Conservation (phyloP, 2,888 invertebrate genomes). For the Microctonus brassicae region DNA sequence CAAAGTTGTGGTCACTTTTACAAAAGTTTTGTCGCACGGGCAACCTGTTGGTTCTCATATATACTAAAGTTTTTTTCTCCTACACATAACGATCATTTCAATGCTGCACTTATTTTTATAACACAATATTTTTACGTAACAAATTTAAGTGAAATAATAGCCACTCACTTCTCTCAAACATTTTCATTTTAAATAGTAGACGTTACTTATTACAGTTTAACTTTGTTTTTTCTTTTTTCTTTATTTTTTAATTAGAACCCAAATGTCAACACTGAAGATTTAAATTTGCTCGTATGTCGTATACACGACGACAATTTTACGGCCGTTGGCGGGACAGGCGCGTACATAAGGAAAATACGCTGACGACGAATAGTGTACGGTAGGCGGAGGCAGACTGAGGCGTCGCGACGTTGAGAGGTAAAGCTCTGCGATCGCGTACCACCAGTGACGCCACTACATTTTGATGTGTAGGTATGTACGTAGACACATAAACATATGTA, state of each 20-base stretch:
- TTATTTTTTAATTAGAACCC: slow-evolving; percentile 22
- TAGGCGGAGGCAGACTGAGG: slow-evolving; percentile 62
- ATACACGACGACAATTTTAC: not conserved
- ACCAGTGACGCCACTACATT: slow-evolving; percentile 25
- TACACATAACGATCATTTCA: not conserved
- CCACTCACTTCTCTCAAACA: slow-evolving; percentile 68
- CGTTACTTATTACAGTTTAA: not conserved
- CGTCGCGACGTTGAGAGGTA: slow-evolving; percentile 60
- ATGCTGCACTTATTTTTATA: slow-evolving; percentile 2
- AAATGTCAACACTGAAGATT: slow-evolving; percentile 12
- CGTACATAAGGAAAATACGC: slow-evolving; percentile 9
- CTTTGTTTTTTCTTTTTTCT: not conserved
- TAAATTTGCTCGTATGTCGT: not conserved
- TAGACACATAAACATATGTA: slow-evolving; percentile 6
- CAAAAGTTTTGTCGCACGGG: slow-evolving; percentile 9
- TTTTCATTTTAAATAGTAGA: slow-evolving; percentile 34
- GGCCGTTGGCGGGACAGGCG: slow-evolving; percentile 6
- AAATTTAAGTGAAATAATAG: not conserved
- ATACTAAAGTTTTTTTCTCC: slow-evolving; percentile 18
- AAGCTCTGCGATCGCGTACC: slow-evolving; percentile 37
- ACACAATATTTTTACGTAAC: slow-evolving; percentile 11
- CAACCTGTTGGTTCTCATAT: slow-evolving; percentile 36
- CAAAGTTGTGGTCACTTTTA: slow-evolving; percentile 37
- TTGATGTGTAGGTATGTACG: not conserved
- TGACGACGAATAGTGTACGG: slow-evolving; percentile 46